Conservation (phyloP, 2,113 vertebrate species). For the Esox niger region DNA sequence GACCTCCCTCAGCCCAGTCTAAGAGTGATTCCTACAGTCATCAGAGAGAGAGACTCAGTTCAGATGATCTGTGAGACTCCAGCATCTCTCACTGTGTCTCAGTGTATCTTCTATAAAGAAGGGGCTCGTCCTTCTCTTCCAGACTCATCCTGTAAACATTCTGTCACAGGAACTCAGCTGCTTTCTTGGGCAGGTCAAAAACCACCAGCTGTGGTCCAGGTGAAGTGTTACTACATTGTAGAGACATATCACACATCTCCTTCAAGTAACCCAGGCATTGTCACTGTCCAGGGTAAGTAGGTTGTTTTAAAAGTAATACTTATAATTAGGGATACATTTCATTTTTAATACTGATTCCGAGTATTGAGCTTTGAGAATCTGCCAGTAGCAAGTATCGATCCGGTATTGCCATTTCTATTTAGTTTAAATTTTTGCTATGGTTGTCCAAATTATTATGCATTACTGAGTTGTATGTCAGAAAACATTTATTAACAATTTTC, state of each 20-base stretch:
- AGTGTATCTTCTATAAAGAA: too few species aligned
- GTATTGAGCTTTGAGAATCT: too few species aligned
- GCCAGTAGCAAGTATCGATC: too few species aligned
- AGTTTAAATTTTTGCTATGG: too few species aligned
- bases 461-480: too few species aligned
- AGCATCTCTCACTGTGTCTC: not conserved
- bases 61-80: not conserved
- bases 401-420: too few species aligned
- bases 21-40: not conserved
- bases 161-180: not conserved
- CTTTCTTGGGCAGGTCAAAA: too few species aligned
- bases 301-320: not conserved
- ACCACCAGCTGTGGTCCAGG: not conserved
- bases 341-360: too few species aligned
- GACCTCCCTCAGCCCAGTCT: not conserved
- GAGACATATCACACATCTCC: not conserved
- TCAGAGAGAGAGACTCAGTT: conserved; percentile 2
- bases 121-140: not conserved
- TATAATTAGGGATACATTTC: too few species aligned
- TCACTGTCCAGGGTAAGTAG: not conserved
- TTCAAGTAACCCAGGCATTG: not conserved
- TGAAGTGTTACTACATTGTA: not conserved
- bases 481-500: too few species aligned
- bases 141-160: not conserved
- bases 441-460: too few species aligned